phyloP scores from a whole-genome alignment of 2,888 invertebrate genomes.

The Ophion obscuratus region DNA sequence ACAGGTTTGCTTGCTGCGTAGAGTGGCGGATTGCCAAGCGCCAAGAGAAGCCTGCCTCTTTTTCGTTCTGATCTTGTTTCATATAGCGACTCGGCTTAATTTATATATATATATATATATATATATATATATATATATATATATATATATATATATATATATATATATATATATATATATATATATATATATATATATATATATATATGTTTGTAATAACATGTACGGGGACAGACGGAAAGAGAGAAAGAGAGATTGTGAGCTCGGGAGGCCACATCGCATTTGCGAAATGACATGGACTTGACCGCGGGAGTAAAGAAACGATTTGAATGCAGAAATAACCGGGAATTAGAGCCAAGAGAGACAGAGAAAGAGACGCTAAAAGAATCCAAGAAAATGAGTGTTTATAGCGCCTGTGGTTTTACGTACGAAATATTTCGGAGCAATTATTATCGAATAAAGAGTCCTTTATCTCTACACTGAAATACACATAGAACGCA shows the following conservation, averaged over 20 bases:
- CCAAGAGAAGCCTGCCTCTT: not conserved
- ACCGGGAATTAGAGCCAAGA: conserved; percentile 69
- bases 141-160: too few relatives aligned
- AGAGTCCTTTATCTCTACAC: conserved; percentile 76
- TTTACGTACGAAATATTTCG: conserved; percentile 27
- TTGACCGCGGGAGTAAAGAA: conserved; percentile 27
- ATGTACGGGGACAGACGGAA: not conserved
- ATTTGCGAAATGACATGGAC: conserved; percentile 60
- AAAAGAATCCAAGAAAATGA: conserved; percentile 73
- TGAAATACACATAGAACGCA: not conserved
- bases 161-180: too few relatives aligned
- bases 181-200: too few relatives aligned
- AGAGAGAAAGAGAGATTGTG: conserved; percentile 7
- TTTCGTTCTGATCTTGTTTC: not conserved
- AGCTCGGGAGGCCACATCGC: conserved; percentile 21
- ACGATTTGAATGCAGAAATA: conserved; percentile 68
- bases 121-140: too few relatives aligned
- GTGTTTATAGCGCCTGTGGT: conserved; percentile 75
- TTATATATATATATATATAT: not conserved
- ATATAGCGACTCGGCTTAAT: not conserved
- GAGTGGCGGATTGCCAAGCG: not conserved
- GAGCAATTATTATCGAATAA: conserved; percentile 82
- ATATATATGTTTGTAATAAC: not conserved
- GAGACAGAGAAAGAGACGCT: not conserved
- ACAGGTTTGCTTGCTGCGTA: conserved; percentile 42